Conservation (phyloP, 2,113 vertebrate species). For the Oncorhynchus gorbuscha region DNA sequence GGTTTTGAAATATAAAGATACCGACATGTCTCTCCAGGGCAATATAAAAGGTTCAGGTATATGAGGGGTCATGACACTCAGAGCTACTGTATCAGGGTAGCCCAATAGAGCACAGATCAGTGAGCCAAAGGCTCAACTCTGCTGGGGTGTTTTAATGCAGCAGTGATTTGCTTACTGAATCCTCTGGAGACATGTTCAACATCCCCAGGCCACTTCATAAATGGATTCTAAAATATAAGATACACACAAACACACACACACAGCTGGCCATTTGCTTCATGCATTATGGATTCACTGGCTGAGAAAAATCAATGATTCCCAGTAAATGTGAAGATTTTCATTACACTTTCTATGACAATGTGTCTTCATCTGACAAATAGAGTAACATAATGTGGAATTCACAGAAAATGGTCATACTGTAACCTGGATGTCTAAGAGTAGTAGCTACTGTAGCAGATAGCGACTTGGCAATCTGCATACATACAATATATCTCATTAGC, state of each 20-base stretch:
- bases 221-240: neutral
- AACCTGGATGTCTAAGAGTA: too few species aligned
- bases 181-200: neutral
- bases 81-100: neutral
- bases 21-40: neutral
- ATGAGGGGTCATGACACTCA: too few species aligned
- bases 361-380: neutral
- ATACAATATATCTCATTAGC: too few species aligned
- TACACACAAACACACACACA: neutral
- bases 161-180: neutral
- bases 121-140: neutral
- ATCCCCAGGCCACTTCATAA: slow-evolving; percentile 13
- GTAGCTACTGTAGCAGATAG: too few species aligned
- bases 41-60: neutral
- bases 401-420: too few species aligned
- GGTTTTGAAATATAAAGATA: neutral
- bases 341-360: neutral
- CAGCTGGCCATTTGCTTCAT: neutral
- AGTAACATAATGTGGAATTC: too few species aligned
- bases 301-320: neutral
- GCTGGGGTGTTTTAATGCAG: neutral
- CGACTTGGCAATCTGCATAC: too few species aligned
- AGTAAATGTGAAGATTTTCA: neutral
- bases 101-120: neutral
- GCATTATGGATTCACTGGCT: neutral